These are phyloP conservation scores for Alfaro cultratus DNA, from an alignment of 2,797 vertebrate genomes.

Conservation along the genomic window DNA sequence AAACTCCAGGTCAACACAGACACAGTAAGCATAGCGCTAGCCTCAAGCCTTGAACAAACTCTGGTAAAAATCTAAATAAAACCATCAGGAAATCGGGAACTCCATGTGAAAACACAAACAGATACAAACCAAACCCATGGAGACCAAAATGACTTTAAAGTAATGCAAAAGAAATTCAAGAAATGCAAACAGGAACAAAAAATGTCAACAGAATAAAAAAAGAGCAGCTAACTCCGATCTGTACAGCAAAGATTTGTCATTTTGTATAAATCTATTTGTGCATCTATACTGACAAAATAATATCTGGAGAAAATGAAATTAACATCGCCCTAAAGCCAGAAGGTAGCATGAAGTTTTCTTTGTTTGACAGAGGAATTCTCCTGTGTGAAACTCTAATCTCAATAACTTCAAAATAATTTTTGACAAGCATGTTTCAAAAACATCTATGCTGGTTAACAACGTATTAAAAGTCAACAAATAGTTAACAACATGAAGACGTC, in stretches of 20 bases:
- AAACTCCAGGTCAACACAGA: neutral
- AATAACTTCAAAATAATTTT: neutral
- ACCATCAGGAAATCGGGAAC: neutral
- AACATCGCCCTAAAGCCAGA: no score
- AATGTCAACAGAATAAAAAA: neutral
- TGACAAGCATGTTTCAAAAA: neutral
- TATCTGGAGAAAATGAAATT: neutral
- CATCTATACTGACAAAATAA: neutral
- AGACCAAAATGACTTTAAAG: neutral
- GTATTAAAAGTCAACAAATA: neutral
- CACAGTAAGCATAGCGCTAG: neutral
- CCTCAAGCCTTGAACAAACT: neutral
- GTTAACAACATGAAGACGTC: neutral
- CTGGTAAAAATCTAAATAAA: neutral
- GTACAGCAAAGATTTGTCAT: neutral
- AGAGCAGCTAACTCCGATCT: neutral
- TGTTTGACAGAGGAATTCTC: neutral
- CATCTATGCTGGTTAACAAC: neutral
- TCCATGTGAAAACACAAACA: neutral
- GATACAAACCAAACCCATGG: neutral
- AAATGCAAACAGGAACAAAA: neutral
- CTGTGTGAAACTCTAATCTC: neutral
- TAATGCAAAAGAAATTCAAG: neutral
- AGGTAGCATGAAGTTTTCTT: no score
- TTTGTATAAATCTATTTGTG: neutral